Conservation (phyloP, 2,113 vertebrate species). For the Archilochus colubris region DNA sequence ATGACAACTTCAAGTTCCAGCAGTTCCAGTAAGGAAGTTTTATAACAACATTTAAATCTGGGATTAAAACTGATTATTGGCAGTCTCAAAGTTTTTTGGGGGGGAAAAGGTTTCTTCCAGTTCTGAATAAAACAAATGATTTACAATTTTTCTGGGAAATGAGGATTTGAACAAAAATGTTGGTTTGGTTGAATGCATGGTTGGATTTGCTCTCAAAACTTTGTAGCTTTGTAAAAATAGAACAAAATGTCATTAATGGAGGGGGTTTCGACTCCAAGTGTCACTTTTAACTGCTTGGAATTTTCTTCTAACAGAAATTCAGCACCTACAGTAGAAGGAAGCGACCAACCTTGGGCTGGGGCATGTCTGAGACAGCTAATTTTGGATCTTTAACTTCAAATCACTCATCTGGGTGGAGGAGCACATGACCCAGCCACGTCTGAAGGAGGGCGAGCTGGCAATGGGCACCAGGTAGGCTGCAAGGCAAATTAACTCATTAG, state of each 20-base stretch:
- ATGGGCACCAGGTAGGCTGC: conserved; percentile 35
- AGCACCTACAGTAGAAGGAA: not conserved
- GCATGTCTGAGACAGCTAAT: not conserved
- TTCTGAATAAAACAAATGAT: not conserved
- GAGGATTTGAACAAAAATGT: not conserved
- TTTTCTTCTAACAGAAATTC: not conserved
- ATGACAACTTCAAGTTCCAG: not conserved
- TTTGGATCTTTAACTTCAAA: not conserved
- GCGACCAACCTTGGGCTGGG: not conserved
- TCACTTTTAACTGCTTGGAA: not conserved
- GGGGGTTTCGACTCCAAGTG: not conserved
- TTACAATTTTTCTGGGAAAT: conserved; percentile 15
- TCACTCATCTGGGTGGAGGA: not conserved
- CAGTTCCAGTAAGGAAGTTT: not conserved
- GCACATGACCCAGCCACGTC: not conserved
- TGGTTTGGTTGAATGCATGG: not conserved
- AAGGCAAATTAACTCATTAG: not conserved
- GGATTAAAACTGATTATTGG: not conserved
- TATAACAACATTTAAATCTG: not conserved
- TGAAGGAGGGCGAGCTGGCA: not conserved
- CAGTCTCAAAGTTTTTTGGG: not conserved
- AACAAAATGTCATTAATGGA: not conserved
- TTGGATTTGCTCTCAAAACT: not conserved
- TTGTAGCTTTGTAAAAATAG: not conserved
- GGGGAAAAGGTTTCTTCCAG: not conserved